A percentile compares a stretch with the other conserved stretches of the same genome.
phyloP scores from a whole-genome alignment of 2,888 invertebrate species.

The Mesorhabditis belari region DNA sequence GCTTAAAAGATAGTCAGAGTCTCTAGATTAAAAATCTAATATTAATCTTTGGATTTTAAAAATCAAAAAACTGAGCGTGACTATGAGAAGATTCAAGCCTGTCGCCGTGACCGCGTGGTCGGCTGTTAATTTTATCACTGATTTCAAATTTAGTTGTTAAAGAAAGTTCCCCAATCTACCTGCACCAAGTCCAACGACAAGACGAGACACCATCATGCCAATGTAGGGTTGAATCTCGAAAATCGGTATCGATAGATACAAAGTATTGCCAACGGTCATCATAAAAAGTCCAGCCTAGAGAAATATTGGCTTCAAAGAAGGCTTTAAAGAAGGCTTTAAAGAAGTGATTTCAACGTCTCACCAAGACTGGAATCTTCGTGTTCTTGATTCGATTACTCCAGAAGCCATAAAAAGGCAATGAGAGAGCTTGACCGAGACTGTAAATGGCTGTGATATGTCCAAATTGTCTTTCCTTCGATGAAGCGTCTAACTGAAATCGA shows the following conservation, averaged over 20 bases:
- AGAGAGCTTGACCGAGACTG: conserved; percentile 25
- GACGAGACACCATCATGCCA: conserved; percentile 42
- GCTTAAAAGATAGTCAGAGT: background rate
- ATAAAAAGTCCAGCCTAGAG: conserved; percentile 41
- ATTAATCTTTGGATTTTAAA: background rate
- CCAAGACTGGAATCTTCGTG: background rate
- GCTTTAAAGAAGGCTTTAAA: background rate
- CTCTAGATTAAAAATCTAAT: background rate
- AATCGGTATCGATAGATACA: conserved; percentile 53
- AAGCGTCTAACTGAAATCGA: conserved; percentile 7
- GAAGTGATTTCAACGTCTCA: background rate
- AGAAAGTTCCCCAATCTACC: conserved; percentile 26
- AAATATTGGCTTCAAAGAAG: too few relatives aligned
- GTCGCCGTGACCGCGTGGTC: too few relatives aligned
- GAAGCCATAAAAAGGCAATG: conserved; percentile 28
- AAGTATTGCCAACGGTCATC: conserved; percentile 52
- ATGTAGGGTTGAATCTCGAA: conserved; percentile 35
- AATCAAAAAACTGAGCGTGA: too few relatives aligned
- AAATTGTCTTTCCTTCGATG: conserved; percentile 23
- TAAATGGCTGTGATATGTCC: conserved; percentile 29
- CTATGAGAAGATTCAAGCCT: too few relatives aligned
- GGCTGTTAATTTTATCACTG: too few relatives aligned
- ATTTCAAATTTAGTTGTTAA: background rate
- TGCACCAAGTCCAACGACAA: conserved; percentile 54
- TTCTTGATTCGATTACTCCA: conserved; percentile 13